Evolutionary conservation across 1,140 invertebrate species (phyloP).

Genomic region (Arion vulgaris): DNA sequence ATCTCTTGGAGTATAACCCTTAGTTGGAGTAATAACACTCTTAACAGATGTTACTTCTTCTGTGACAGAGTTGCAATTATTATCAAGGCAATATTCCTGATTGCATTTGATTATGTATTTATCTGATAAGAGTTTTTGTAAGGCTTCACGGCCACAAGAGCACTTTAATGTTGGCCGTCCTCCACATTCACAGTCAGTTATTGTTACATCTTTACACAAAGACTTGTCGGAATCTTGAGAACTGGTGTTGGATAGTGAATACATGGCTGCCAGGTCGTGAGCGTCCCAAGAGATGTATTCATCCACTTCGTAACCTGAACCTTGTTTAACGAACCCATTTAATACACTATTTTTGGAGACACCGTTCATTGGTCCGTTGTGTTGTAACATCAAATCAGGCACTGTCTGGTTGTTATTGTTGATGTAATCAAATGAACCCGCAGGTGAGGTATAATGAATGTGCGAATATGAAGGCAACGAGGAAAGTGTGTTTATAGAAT

Average conservation of each 20-base stretch:
- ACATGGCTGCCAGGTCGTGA: neutral
- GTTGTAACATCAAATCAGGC: slow-evolving; percentile 27
- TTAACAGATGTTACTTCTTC: neutral
- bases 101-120: slow-evolving; percentile 2
- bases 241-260: neutral
- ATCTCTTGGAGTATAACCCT: neutral
- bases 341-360: neutral
- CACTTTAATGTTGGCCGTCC: slow-evolving; percentile 26
- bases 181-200: neutral
- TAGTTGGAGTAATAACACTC: neutral
- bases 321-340: neutral
- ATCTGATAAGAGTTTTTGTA: slow-evolving; percentile 17
- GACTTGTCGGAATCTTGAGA: slow-evolving; percentile 11
- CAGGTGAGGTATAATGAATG: neutral
- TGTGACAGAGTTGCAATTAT: neutral
- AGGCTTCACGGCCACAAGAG: slow-evolving; percentile 21
- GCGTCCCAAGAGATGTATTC: neutral
- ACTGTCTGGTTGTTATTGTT: slow-evolving; percentile 27
- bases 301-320: neutral
- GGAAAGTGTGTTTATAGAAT: slow-evolving; percentile 12
- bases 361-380: slow-evolving; percentile 6
- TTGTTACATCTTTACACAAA: no score
- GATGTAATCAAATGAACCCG: slow-evolving; percentile 4
- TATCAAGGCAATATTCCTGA: neutral
- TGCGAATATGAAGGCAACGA: slow-evolving; percentile 13